These are phyloP conservation scores for Crioceris asparagi DNA, from an alignment of 2,888 invertebrate genomes.

Conservation along the genomic window DNA sequence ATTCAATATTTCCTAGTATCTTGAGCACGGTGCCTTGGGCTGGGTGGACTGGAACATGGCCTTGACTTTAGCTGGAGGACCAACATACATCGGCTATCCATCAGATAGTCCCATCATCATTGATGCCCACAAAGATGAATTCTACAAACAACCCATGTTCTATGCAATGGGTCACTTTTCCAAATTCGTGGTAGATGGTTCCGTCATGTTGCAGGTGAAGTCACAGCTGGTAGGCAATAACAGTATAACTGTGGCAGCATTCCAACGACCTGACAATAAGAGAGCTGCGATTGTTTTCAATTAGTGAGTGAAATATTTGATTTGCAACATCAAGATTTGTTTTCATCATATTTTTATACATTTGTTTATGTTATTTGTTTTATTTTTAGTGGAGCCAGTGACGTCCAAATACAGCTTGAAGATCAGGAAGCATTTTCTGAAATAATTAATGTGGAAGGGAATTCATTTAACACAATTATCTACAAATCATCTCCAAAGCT, in stretches of 20 bases:
- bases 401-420: too few species aligned
- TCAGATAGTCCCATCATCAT: constrained; percentile 70
- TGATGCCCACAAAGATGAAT: constrained; percentile 48
- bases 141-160: constrained; percentile 79
- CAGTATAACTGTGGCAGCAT: too few species aligned
- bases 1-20: constrained; percentile 50
- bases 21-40: constrained; percentile 63
- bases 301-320: constrained; percentile 14
- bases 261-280: constrained; percentile 40
- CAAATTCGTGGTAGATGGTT: constrained; percentile 51
- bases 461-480: too few species aligned
- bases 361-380: too few species aligned
- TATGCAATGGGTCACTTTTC: constrained; percentile 70
- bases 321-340: too few species aligned
- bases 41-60: constrained; percentile 87
- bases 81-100: constrained; percentile 63
- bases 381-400: too few species aligned
- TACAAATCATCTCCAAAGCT: too few species aligned
- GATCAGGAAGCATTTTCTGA: too few species aligned
- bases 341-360: too few species aligned
- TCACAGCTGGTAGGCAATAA: too few species aligned
- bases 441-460: too few species aligned
- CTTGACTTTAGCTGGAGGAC: constrained; percentile 60
- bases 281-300: constrained; percentile 42
- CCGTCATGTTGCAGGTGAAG: constrained; percentile 39